A percentile compares a stretch with the other conserved stretches of the same genome.
These are phyloP conservation scores for Hirtodrosophila duncani DNA, from an alignment of 2,888 invertebrate species.

Conservation along the genomic window DNA sequence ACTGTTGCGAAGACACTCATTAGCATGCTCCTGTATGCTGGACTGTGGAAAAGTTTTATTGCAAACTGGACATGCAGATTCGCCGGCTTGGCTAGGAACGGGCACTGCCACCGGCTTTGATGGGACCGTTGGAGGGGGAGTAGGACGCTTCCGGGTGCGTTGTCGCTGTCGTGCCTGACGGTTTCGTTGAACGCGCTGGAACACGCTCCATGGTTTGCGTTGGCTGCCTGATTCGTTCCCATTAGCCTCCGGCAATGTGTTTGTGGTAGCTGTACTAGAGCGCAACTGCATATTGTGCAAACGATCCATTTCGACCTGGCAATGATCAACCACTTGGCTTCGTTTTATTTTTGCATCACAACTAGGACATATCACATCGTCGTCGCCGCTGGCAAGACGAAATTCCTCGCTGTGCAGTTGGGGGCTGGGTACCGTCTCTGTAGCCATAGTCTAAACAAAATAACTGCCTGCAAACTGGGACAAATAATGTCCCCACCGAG, in stretches of 20 bases:
- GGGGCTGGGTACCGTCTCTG: slow-evolving; percentile 53
- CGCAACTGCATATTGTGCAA: slow-evolving; percentile 75
- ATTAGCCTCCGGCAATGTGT: slow-evolving; percentile 4
- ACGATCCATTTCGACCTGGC: slow-evolving; percentile 87
- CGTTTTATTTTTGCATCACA: slow-evolving; percentile 91
- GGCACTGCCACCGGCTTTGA: slow-evolving; percentile 18
- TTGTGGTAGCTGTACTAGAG: slow-evolving; percentile 1
- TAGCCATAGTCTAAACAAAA: no score
- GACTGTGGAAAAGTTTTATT: slow-evolving; percentile 84
- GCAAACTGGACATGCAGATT: slow-evolving; percentile 88
- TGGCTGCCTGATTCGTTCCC: slow-evolving; percentile 23
- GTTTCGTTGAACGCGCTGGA: slow-evolving; percentile 86
- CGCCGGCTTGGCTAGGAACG: slow-evolving; percentile 10
- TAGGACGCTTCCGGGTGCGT: slow-evolving; percentile 83
- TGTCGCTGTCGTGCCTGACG: slow-evolving; percentile 82
- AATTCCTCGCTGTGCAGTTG: slow-evolving; percentile 54
- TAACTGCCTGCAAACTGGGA: background rate
- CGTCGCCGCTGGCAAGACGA: slow-evolving; percentile 37
- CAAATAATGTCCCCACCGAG: slow-evolving; percentile 11
- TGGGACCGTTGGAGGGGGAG: slow-evolving; percentile 30
- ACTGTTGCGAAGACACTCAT: slow-evolving; percentile 81
- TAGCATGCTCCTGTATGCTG: slow-evolving; percentile 86
- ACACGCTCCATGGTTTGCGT: slow-evolving; percentile 83
- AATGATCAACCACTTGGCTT: slow-evolving; percentile 90
- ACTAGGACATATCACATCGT: slow-evolving; percentile 87